These are phyloP conservation scores for Dendrocincla tyrannina DNA, from an alignment of 2,797 vertebrate species.

Conservation along the genomic window DNA sequence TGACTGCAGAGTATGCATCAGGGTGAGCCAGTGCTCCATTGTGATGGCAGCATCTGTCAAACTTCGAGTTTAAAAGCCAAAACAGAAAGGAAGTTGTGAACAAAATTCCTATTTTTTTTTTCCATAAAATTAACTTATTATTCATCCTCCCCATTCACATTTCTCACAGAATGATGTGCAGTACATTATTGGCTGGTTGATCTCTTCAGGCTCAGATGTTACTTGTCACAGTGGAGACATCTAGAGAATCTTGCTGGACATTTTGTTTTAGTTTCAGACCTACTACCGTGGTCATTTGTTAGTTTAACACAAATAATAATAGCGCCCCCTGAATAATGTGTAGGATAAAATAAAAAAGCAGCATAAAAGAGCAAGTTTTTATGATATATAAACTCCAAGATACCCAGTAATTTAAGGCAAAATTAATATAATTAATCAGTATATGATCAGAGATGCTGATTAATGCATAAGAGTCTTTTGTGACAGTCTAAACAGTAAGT, in stretches of 20 bases:
- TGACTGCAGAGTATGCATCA: not conserved
- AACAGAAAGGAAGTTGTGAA: not conserved
- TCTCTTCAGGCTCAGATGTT: not conserved
- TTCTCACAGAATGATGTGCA: not conserved
- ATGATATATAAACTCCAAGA: not conserved
- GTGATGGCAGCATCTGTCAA: not conserved
- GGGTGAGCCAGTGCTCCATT: not conserved
- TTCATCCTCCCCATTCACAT: not conserved
- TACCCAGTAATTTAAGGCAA: not conserved
- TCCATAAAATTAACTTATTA: not conserved
- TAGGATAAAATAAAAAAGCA: not conserved
- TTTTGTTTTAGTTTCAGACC: not conserved
- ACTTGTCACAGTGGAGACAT: not conserved
- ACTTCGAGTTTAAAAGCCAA: not conserved
- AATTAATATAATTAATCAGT: not conserved
- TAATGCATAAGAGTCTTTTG: not conserved
- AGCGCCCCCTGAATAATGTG: not conserved
- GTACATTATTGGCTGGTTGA: not conserved
- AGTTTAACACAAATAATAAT: not conserved
- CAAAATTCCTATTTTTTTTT: not conserved
- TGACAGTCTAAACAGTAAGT: not conserved
- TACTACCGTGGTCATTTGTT: not conserved
- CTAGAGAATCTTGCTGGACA: not conserved
- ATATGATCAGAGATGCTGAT: not conserved
- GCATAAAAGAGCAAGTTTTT: not conserved